Evolutionary conservation across 2,888 invertebrate genomes (phyloP).

Genomic region (Phanerotoma sp.): DNA sequence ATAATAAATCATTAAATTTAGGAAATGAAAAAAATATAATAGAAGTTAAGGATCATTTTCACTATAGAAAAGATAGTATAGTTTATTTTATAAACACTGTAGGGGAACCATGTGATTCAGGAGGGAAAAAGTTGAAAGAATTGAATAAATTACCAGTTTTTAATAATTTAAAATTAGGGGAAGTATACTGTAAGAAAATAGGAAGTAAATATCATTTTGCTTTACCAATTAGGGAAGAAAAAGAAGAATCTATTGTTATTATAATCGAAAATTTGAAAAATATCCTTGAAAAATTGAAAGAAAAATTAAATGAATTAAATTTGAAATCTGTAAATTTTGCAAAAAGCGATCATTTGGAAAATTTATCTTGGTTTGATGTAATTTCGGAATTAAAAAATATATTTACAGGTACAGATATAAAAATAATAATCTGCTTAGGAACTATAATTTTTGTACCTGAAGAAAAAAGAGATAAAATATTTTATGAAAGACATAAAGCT

Average conservation of each 20-base stretch:
- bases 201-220: constrained; percentile 5
- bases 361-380: background rate
- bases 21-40: background rate
- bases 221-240: constrained; percentile 10
- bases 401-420: background rate
- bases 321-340: constrained; percentile 10
- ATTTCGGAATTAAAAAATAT: constrained; percentile 1
- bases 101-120: constrained; percentile 8
- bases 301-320: constrained; percentile 1
- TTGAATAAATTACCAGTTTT: constrained; percentile 13
- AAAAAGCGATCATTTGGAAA: constrained; percentile 8
- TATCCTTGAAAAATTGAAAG: background rate
- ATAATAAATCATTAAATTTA: too few species aligned
- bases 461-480: constrained; percentile 9
- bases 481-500: constrained; percentile 9
- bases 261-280: constrained; percentile 7
- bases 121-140: constrained; percentile 6
- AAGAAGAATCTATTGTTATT: background rate
- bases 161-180: constrained; percentile 4
- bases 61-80: constrained; percentile 3
- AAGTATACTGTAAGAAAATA: background rate
- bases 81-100: background rate
- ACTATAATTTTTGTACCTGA: background rate
- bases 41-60: constrained; percentile 3
- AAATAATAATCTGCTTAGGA: constrained; percentile 9